Evolutionary conservation across 2,113 vertebrate genomes (phyloP).

Genomic region (Bettongia penicillata): DNA sequence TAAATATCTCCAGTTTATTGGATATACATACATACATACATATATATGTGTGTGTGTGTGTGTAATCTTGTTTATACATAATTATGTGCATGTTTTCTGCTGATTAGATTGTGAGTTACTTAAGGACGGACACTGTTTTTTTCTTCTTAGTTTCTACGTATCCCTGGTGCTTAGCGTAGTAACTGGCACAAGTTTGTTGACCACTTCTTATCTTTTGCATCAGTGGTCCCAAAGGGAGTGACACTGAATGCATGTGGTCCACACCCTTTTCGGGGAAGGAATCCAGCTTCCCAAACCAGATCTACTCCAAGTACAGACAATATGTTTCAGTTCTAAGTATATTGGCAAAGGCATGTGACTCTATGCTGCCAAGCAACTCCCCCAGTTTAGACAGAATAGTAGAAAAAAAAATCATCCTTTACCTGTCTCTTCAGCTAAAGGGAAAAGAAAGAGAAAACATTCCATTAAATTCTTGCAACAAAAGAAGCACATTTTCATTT

Average conservation of each 20-base stretch:
- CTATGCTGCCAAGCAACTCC: not conserved
- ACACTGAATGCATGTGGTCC: not conserved
- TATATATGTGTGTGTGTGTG: not conserved
- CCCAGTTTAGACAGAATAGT: not conserved
- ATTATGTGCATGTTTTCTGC: not conserved
- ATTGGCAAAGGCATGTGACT: not conserved
- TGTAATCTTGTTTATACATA: not conserved
- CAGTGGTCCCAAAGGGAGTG: not conserved
- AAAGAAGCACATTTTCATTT: not conserved
- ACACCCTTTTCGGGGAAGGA: not conserved
- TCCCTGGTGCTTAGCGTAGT: not conserved
- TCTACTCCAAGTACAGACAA: not conserved
- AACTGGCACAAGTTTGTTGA: not conserved
- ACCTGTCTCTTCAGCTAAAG: not conserved
- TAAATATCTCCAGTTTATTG: not conserved
- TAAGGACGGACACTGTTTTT: not conserved
- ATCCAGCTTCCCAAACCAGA: not conserved
- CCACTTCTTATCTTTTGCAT: not conserved
- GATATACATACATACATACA: not conserved
- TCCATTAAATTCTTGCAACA: not conserved
- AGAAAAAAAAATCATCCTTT: not conserved
- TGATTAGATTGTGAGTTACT: not conserved
- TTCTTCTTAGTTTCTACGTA: not conserved
- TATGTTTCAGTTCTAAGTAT: not conserved
- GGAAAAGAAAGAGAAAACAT: not conserved